A percentile compares a stretch with the other conserved stretches of the same genome.
phyloP scores from a whole-genome alignment of 2,113 vertebrate species.

The Rhabdornis inornatus region DNA sequence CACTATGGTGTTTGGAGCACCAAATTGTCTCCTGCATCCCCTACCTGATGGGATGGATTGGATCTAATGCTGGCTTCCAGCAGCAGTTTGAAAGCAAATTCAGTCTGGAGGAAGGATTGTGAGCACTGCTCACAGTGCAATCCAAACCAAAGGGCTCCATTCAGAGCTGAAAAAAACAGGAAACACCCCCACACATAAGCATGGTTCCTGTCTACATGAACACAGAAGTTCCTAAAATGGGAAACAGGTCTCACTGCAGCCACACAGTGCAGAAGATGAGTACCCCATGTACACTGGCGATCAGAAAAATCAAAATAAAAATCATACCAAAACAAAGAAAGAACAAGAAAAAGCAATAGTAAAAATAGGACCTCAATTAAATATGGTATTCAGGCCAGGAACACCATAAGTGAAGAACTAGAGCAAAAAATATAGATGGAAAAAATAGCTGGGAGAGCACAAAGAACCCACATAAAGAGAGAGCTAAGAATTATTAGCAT shows the following conservation, averaged over 20 bases:
- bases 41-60: background rate
- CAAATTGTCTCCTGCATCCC: fast-evolving
- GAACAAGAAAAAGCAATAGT: background rate
- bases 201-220: background rate
- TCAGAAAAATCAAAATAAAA: background rate
- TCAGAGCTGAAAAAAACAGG: background rate
- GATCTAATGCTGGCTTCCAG: background rate
- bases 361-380: background rate
- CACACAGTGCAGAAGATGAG: background rate
- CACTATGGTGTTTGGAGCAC: background rate
- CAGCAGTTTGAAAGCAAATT: background rate
- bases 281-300: background rate
- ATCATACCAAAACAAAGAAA: background rate
- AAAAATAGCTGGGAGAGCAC: background rate
- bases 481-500: background rate
- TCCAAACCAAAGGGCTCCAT: background rate
- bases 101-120: background rate
- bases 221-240: background rate
- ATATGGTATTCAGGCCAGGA: background rate
- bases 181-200: fast-evolving
- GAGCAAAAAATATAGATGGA: background rate
- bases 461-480: background rate
- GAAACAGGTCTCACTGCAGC: background rate
- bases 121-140: background rate
- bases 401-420: background rate